A percentile compares a stretch with the other conserved stretches of the same genome.
Evolutionary conservation across 2,888 invertebrate species (phyloP).

Genomic region (Hirtodrosophila cameraria): DNA sequence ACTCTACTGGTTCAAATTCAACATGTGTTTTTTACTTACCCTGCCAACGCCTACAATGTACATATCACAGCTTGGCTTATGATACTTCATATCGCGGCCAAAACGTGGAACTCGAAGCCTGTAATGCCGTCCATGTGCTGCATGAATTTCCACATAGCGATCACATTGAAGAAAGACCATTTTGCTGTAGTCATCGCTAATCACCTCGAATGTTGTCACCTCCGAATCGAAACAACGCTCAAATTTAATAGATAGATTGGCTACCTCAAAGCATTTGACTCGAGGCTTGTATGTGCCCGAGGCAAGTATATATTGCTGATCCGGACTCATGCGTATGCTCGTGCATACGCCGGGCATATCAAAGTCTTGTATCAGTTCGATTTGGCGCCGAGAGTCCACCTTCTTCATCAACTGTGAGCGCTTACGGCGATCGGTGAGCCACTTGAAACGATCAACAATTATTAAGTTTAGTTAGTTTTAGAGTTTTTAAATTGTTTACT

Average conservation of each 20-base stretch:
- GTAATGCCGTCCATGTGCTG: conserved; percentile 95
- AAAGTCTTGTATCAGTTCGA: conserved; percentile 99
- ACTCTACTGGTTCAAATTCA: too few relatives aligned
- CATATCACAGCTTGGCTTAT: conserved; percentile 94
- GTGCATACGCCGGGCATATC: conserved; percentile 98
- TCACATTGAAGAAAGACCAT: conserved; percentile 92
- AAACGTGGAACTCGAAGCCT: conserved; percentile 96
- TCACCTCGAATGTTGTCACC: conserved; percentile 95
- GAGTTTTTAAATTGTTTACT: conserved; percentile 80
- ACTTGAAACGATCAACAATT: conserved; percentile 86
- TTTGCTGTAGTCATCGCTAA: conserved; percentile 98
- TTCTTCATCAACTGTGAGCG: conserved; percentile 93
- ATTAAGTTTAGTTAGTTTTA: background rate
- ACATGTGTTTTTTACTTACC: conserved; percentile 85
- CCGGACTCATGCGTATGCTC: conserved; percentile 92
- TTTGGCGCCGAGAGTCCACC: conserved; percentile 94
- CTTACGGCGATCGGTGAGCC: conserved; percentile 93
- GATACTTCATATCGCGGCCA: conserved; percentile 97
- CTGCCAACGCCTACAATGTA: conserved; percentile 94
- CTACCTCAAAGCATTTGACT: conserved; percentile 97
- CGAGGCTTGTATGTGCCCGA: conserved; percentile 98
- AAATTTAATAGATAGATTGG: conserved; percentile 98
- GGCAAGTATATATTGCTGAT: conserved; percentile 96
- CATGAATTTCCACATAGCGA: conserved; percentile 97
- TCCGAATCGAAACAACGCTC: conserved; percentile 99